Evolutionary conservation across 2,888 invertebrate species (phyloP), one percentile per base, ranked within the genome.

Genomic region (Pyrgus malvae): DNA sequence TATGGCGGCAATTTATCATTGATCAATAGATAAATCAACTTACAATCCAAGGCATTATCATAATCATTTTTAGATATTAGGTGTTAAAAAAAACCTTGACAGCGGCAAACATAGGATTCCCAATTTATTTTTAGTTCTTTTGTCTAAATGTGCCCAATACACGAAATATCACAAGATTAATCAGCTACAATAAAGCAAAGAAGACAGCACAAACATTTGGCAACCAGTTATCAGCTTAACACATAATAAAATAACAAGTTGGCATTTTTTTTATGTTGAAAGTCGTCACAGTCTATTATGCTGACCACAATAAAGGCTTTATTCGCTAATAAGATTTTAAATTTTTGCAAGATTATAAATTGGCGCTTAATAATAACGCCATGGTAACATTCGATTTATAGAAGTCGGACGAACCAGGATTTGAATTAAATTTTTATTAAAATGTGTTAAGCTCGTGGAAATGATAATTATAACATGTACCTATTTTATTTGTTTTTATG

Each of bases 91-190:
- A 35, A 16, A 35, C 12, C 11, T 35, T n/a, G n/a, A 14, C 16
- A 16, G 33, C n/a, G 9, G 6, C 17, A 17, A 17, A 37, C 21
- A 40, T 23, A 8, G 23, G 14, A 3, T 7, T 6, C 12, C 12
- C 23, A 41, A 33, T 33, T 17, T 16, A 38, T 37, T 45, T 5
- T 8, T 29, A 38, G 16, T 19, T 1, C 29, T 11, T 21, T 53
- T 29, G 45, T 29, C 7, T 21, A 14, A 35, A 35, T 25, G 35
- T 44, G 14, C 42, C 37, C 27, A 23, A 58, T 38, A n/a, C 55
- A 60, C 50, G 58, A 62, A 64, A 67, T 63, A 74, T 70, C 73
- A 66, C 66, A 61, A 60, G 61, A 67, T 65, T 69, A 66, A 74
- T 71, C 72, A 46, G 38, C 19, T 57, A 58, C 60, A 60, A 63